Evolutionary conservation across 2,113 vertebrate genomes (phyloP).

Genomic region (Sphaerodactylus townsendi): DNA sequence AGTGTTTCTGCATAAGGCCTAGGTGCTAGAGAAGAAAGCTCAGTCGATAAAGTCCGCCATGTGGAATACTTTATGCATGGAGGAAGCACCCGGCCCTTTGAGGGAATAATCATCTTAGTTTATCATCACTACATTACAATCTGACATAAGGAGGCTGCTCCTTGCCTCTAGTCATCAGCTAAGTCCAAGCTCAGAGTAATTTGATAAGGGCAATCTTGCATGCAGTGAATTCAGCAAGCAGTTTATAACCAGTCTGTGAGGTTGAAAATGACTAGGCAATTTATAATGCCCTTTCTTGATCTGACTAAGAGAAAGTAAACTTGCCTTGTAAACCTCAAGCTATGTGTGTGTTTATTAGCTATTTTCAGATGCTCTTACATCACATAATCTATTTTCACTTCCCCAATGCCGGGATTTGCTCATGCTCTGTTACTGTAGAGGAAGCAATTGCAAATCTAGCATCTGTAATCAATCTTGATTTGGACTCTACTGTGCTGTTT

Average conservation of each 20-base stretch:
- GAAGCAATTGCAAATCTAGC: not conserved
- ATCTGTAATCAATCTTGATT: not conserved
- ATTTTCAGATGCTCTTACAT: slow-evolving; percentile 21
- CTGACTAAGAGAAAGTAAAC: slow-evolving; percentile 23
- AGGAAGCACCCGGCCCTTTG: not conserved
- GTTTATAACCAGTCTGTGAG: slow-evolving; percentile 51
- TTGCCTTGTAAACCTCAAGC: slow-evolving; percentile 38
- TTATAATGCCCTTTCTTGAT: slow-evolving; percentile 49
- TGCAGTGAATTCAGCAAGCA: not conserved
- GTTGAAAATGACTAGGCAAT: slow-evolving; percentile 53
- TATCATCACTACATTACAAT: not conserved
- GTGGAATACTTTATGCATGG: not conserved
- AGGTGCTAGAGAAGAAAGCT: not conserved
- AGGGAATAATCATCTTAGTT: not conserved
- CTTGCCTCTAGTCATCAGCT: not conserved
- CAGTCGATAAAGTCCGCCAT: not conserved
- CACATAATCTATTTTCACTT: not conserved
- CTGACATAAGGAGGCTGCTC: not conserved
- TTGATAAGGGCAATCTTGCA: not conserved
- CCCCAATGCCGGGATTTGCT: not conserved
- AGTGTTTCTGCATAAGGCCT: not conserved
- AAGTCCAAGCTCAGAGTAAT: slow-evolving; percentile 2
- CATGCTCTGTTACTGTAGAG: not conserved
- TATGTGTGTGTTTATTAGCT: slow-evolving; percentile 56
- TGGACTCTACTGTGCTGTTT: not conserved